Evolutionary conservation across 1,140 invertebrate species (phyloP), one percentile per base, ranked within the genome.

Genomic region (Trachymyrmex cornetzi): DNA sequence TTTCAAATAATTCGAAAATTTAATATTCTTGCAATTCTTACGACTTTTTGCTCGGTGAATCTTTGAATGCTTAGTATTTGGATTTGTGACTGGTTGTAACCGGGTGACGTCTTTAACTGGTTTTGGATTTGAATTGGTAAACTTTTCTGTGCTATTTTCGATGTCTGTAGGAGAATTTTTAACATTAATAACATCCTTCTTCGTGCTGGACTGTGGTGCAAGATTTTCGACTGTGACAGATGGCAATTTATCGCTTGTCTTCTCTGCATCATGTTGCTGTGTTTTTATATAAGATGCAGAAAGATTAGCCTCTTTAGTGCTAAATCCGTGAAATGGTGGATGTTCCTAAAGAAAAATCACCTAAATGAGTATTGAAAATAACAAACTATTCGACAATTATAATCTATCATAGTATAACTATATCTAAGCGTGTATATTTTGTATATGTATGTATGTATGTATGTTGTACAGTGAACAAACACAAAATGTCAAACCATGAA

Each of bases 321-420:
- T 95, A 90, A 95, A 95, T 81, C 95, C 95, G 86, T 95, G 95
- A 86, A 95, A 95, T 67, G 94, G 93, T 88, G 92, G 90, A 92
- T 94, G 93, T 92, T 94, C 93, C 95, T 95, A 85, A 90, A 85
- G 71, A 89, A 85, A 77, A 63, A 84, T 66, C 1, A 12, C n/a
- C 12, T 3, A 19, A 61, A 44, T 74, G n/a, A 85, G 27, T 30
- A 55, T 63, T 79, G 80, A 11, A 64, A 16, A 22, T 12, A 27
- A 63, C 34, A 53, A 14, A 71, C 0, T 19, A 24, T n/a, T 63
- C 12, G 6, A 69, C 19, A 64, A 27, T 27, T 63, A 63, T n/a
- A 27, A 22, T 55, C 14, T 72, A 30, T n/a, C 2, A 19, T 2
- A 16, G 12, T 50, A 57, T n/a, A 22, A 19, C 9, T 44, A n/a